Base-by-base conservation (phyloP, 2,113 vertebrate species). In the Lampris incognitus region DNA sequence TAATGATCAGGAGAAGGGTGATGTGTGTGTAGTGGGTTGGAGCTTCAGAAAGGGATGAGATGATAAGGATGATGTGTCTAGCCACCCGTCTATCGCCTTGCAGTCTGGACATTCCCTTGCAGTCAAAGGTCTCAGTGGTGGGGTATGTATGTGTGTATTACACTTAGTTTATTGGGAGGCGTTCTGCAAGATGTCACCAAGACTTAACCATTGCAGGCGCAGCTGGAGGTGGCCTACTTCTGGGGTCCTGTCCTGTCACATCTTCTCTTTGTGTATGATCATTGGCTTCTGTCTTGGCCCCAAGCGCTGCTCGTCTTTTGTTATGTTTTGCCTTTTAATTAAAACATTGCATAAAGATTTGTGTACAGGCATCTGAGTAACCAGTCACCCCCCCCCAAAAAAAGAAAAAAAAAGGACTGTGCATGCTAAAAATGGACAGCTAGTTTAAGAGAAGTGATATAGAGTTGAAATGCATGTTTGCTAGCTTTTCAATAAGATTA, bases 201-300 rank as follows among this genome's bases (percentile, higher is more conserved):
- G 50, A 74, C 79, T 63, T 69, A 69, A 81, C 81, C 74, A 78
- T 63, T 63, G 58, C 57, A 66, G 42, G 49, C 42, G 40, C 80
- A 61, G 60, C 59, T 82, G 87, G 54, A 76, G 66, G 51, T 86
- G 88, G 81, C 86, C 88, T 92, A 84, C 80, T 88, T 92, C 74
- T 78, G 57, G 64, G 64, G 67, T 81, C 79, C 81, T 77, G 69
- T 56, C 55, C 65, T 52, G 65, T 84, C 65, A 72, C 61, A 39
- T 68, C 52, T 61, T 58, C 49, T 55, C 55, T 69, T 2, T 9
- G 37, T 61, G 59, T 64, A 64, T 49, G 24, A 59, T 76, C 62
- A 66, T 57, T 81, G 69, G 66, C 63, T 4, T 46, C 70, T 62
- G 62, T 85, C 65, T 72, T 74, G 44, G 79, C 90, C 82, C 73